Evolutionary conservation across 2,113 vertebrate species (phyloP).

Genomic region (Coregonus clupeaformis): DNA sequence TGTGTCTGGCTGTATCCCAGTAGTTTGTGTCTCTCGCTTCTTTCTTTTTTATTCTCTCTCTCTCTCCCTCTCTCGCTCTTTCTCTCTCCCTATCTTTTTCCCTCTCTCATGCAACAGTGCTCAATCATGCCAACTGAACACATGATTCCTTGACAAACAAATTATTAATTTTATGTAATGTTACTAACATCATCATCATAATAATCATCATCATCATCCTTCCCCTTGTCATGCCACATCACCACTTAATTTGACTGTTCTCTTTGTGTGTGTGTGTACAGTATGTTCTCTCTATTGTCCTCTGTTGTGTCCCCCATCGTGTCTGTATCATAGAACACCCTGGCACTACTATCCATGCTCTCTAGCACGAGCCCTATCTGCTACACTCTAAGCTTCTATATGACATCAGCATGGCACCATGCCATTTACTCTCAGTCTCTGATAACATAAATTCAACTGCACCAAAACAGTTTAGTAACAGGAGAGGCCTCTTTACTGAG

Average conservation of each 20-base stretch:
- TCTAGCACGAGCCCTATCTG: not conserved
- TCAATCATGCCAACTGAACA: not conserved
- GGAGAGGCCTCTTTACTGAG: not conserved
- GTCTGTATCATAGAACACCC: not conserved
- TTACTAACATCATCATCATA: slow-evolving; percentile 21
- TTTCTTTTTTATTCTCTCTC: slow-evolving; percentile 34
- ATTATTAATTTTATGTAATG: not conserved
- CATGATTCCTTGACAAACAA: not conserved
- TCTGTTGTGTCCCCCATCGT: not conserved
- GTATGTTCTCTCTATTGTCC: not conserved
- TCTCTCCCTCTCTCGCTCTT: slow-evolving; percentile 8
- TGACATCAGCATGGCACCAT: slow-evolving; percentile 4
- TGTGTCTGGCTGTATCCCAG: slow-evolving; percentile 46
- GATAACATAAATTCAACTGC: not conserved
- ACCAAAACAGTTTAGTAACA: not conserved
- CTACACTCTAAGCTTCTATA: not conserved
- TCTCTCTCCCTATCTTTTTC: not conserved
- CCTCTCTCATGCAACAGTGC: not conserved
- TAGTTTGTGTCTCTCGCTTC: slow-evolving; percentile 17
- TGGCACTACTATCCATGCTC: not conserved
- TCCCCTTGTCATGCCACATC: slow-evolving; percentile 28
- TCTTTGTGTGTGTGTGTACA: not conserved
- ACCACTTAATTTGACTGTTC: not conserved
- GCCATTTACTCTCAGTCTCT: not conserved
- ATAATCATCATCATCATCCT: not conserved